phyloP scores from a whole-genome alignment of 2,113 vertebrate genomes.

The Corynorhinus townsendii region DNA sequence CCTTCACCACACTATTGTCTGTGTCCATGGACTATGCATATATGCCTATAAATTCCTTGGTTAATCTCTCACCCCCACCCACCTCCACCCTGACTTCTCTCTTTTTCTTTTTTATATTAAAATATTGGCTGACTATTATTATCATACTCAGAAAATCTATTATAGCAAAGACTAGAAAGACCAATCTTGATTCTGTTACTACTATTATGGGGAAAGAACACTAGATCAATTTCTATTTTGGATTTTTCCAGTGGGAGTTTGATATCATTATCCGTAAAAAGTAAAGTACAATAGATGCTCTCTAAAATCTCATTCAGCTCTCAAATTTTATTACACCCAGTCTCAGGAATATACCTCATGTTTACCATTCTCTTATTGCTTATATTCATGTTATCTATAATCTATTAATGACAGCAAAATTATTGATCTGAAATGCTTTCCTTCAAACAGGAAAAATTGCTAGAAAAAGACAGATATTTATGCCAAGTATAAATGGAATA shows the following conservation, averaged over 20 bases:
- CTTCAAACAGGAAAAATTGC: conserved; percentile 37
- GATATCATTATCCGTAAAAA: conserved; percentile 5
- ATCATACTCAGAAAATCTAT: conserved; percentile 15
- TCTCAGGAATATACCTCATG: background rate
- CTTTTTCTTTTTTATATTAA: background rate
- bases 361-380: conserved; percentile 27
- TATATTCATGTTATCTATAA: background rate
- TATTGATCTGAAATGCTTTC: conserved; percentile 22
- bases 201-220: background rate
- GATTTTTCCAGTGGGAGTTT: conserved; percentile 30
- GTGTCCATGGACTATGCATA: too few species aligned
- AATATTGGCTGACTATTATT: background rate
- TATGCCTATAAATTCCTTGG: too few species aligned
- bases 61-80: too few species aligned
- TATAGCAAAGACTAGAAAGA: conserved; percentile 9
- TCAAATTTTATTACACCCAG: conserved; percentile 24
- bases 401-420: conserved; percentile 32
- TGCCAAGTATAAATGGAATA: conserved; percentile 34
- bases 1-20: too few species aligned
- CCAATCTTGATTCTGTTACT: conserved; percentile 16
- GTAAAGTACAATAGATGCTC: background rate
- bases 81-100: too few species aligned
- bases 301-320: conserved; percentile 25
- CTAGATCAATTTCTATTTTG: conserved; percentile 12
- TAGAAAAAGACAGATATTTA: conserved; percentile 34